Conservation (phyloP, 2,113 vertebrate species). For the Peromyscus polionotus region DNA sequence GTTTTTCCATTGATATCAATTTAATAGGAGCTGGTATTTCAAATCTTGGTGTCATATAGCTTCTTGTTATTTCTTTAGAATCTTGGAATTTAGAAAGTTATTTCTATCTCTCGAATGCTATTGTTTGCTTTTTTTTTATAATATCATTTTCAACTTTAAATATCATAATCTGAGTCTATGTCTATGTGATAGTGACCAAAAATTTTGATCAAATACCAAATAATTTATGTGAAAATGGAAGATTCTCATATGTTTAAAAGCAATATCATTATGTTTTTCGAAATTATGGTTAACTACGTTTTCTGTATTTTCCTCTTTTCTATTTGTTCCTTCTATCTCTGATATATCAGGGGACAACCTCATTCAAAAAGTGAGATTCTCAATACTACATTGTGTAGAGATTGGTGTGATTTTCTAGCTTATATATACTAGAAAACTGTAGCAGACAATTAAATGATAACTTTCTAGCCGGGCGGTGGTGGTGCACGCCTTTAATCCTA, state of each 20-base stretch:
- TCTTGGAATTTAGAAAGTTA: background rate
- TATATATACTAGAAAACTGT: background rate
- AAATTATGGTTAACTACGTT: background rate
- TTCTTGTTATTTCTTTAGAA: background rate
- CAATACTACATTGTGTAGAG: background rate
- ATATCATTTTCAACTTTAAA: background rate
- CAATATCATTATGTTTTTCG: background rate
- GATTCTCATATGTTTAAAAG: background rate
- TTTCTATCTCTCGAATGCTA: background rate
- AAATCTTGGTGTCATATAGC: background rate
- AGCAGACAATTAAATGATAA: background rate
- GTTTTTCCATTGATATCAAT: background rate
- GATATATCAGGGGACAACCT: background rate
- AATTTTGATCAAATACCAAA: background rate
- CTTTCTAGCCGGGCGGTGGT: background rate
- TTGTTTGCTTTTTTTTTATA: background rate
- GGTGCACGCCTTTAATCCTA: no score
- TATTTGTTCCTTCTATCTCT: background rate
- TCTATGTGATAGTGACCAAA: background rate
- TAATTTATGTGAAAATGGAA: background rate
- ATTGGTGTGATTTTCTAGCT: background rate
- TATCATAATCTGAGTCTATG: background rate
- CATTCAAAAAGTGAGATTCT: background rate
- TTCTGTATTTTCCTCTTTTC: background rate
- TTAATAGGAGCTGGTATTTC: background rate